These are phyloP conservation scores for Xenopus laevis DNA, from an alignment of 2,113 vertebrate species.

Conservation along the genomic window DNA sequence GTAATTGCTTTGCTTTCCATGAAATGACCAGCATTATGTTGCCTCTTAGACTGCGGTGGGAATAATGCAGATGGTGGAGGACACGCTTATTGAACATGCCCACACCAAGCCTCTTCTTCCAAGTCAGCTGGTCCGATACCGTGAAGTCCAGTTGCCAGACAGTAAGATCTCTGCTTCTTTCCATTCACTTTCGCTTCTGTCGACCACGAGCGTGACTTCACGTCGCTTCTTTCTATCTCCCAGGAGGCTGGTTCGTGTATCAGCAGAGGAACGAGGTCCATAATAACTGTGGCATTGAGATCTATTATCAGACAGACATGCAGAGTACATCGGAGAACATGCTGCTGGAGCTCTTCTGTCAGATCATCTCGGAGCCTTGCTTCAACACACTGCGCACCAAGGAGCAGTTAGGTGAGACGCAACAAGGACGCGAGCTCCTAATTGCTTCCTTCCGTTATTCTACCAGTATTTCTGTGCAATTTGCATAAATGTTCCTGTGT, in stretches of 20 bases:
- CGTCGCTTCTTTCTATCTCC: constrained; percentile 42
- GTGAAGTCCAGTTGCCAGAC: constrained; percentile 94
- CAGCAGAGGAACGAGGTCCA: constrained; percentile 97
- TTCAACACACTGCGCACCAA: constrained; percentile 96
- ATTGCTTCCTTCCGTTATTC: too few species aligned
- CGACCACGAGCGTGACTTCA: fast-evolving
- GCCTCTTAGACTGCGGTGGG: constrained; percentile 77
- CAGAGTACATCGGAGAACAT: constrained; percentile 95
- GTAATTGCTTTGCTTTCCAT: background rate
- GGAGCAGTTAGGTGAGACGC: constrained; percentile 86
- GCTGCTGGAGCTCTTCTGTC: constrained; percentile 93
- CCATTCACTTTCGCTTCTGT: background rate
- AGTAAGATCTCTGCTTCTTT: constrained; percentile 68
- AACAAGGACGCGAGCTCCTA: too few species aligned
- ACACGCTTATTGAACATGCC: constrained; percentile 87
- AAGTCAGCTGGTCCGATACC: constrained; percentile 93
- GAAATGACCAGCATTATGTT: background rate
- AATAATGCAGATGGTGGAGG: constrained; percentile 95
- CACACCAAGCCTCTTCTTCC: constrained; percentile 97
- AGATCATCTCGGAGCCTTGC: constrained; percentile 94
- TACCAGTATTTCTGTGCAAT: too few species aligned
- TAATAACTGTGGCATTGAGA: constrained; percentile 95
- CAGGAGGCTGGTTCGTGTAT: constrained; percentile 97
- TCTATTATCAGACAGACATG: constrained; percentile 98
- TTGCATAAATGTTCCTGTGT: background rate